Percentiles rank a stretch among this genome's conserved stretches.
phyloP scores from a whole-genome alignment of 2,113 vertebrate genomes.

The Phoenicopterus ruber region DNA sequence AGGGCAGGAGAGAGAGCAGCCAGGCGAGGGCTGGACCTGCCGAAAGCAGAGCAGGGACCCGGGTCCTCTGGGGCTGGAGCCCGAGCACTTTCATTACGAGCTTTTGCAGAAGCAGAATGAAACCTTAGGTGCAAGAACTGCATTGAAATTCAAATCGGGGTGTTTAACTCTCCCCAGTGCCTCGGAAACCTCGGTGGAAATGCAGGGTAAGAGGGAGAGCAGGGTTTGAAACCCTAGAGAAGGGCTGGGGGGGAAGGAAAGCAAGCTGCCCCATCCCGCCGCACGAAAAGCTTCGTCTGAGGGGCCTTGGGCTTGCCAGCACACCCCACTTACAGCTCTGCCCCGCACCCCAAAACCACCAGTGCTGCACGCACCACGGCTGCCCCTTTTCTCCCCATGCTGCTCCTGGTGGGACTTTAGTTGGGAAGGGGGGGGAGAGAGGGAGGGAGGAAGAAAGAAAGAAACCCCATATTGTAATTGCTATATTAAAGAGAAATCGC shows the following conservation, averaged over 20 bases:
- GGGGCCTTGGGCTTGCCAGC: not conserved
- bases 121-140: not conserved
- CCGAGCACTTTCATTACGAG: not conserved
- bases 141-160: not conserved
- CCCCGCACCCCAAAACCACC: not conserved
- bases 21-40: fast-evolving
- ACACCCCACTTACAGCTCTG: not conserved
- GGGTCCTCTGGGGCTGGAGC: not conserved
- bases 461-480: slow-evolving; percentile 39
- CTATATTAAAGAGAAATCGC: slow-evolving; percentile 62
- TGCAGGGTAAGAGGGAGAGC: not conserved
- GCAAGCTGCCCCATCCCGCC: not conserved
- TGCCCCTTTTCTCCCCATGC: not conserved
- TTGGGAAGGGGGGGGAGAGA: not conserved
- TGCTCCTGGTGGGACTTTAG: not conserved
- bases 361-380: fast-evolving
- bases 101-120: not conserved
- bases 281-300: not conserved
- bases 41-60: fast-evolving
- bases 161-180: not conserved
- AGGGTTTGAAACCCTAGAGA: not conserved
- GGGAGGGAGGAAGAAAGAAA: not conserved
- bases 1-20: not conserved
- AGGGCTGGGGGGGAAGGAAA: not conserved
- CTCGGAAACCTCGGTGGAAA: not conserved